Evolutionary conservation across 2,797 vertebrate species (phyloP), one percentile per base, ranked within the genome.

Genomic region (Melanotaenia trifasciata): DNA sequence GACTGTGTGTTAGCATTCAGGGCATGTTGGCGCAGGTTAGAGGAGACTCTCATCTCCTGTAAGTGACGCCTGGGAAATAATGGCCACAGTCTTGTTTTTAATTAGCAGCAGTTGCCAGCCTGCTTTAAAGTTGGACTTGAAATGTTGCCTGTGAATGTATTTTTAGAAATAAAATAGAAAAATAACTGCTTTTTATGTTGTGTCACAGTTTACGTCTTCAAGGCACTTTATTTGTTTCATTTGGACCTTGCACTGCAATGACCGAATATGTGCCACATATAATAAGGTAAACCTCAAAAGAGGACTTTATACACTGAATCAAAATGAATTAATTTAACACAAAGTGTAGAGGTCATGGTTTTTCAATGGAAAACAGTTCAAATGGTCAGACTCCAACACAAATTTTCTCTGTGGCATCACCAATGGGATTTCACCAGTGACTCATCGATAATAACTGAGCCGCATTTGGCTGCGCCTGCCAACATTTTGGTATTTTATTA

Each of bases 11-110:
- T 73, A 60, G 73, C 79, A 67, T 76, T 63, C 72, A 64, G 85
- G 63, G 67, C 16, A 71, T 74, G 72, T 79, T 47, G 64, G 66
- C 62, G 56, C 54, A 51, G 72, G 70, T 78, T 47, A 62, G 43
- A 75, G 57, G 70, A 20, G 67, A 70, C 54, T 16, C 57, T n/a
- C 51, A 35, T 20, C 4, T 64, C 45, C 68, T 80, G 33, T 26
- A 47, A 72, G 22, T 82, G 82, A 89, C 77, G 65, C 58, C 26
- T 53, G 72, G 80, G 78, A 88, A 81, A 83, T 56, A 47, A 80
- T 74, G 79, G 84, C 72, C 53, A 33, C 68, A 73, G 53, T 3
- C 64, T 72, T 63, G 79, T 58, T 71, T 81, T 79, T 84, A 33
- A 84, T 89, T 80, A 85, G 57, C 70, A 64, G 54, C 18, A 14